Base-by-base conservation (phyloP, 1,140 invertebrate genomes). In the Ostrea denselamellosa region DNA sequence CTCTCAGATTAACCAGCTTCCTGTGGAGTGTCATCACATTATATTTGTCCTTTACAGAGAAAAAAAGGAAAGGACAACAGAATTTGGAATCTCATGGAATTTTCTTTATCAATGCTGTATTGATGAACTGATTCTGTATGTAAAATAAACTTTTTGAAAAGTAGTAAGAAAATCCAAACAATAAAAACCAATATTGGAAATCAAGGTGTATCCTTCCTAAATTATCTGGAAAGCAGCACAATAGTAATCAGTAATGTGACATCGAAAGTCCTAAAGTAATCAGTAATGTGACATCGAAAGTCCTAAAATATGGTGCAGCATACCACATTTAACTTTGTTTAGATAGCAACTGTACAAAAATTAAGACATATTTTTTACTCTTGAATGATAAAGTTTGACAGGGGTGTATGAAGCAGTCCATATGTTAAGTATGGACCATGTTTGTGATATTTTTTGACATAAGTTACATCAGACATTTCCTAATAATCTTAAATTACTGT, bases 401-500 rank as follows among this genome's bases (percentile, higher is more conserved):
- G 54, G 83, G 52, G 51, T 54, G 51, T 25, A 53, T 52, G 82
- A 84, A 22, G 51, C 52, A 84, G 52, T 53, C 51, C 54, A 84
- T 54, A 84, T 84, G 22, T 54, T 84, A 56, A 56, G 71, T 87
- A 89, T 87, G 88, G 88, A 62, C 83, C 83, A 51, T 56, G 62
- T 89, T 86, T 84, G 52, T 84, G 81, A 84, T 83, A 83, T 58
- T 68, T 34, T 53, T 56, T 87, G 88, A 89, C 88, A 89, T 56
- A 51, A 85, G 83, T 86, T 89, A 89, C 86, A 87, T 89, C 88
- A 89, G 84, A 51, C 28, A 87, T 68, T 77, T 77, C 68, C 68
- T 77, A 77, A 77, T 77, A 77, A 77, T 77, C 68, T 77, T 62
- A 77, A 77, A 77, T 77, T 77, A 77, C 25, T 77, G 68, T 77